Percentiles rank a stretch among this genome's conserved stretches.
phyloP scores from a whole-genome alignment of 2,888 invertebrate genomes.

The Acanthosepion lycidas region DNA sequence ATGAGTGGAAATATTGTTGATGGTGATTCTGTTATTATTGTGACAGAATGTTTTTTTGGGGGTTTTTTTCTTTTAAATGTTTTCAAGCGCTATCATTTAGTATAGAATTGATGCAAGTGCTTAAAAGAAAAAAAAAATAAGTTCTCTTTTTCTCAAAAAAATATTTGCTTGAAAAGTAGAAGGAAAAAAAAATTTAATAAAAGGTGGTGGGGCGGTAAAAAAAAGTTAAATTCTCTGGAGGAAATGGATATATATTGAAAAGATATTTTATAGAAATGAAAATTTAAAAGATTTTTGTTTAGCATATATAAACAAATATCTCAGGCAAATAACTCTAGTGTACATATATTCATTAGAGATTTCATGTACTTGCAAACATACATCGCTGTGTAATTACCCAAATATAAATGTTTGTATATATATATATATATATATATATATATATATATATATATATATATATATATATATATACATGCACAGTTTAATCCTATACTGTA shows the following conservation, averaged over 20 bases:
- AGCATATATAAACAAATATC: neutral
- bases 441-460: neutral
- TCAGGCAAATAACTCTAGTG: neutral
- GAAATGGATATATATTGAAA: neutral
- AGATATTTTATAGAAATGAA: neutral
- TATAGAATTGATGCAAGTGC: neutral
- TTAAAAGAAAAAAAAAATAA: neutral
- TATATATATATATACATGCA: neutral
- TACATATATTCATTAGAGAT: neutral
- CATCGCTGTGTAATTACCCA: neutral
- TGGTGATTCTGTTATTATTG: neutral
- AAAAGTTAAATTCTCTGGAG: neutral
- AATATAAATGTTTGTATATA: neutral
- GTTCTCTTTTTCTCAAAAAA: neutral
- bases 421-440: no score
- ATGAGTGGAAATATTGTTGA: neutral
- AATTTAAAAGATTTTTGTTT: constrained; percentile 9
- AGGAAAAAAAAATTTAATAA: neutral
- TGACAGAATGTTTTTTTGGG: neutral
- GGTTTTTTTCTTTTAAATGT: neutral
- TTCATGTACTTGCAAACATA: neutral
- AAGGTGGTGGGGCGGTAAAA: neutral
- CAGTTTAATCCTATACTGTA: no score
- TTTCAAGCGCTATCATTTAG: neutral
- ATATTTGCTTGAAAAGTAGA: neutral